phyloP scores from a whole-genome alignment of 2,797 vertebrate genomes.

The Oceanodroma leucorhoa region DNA sequence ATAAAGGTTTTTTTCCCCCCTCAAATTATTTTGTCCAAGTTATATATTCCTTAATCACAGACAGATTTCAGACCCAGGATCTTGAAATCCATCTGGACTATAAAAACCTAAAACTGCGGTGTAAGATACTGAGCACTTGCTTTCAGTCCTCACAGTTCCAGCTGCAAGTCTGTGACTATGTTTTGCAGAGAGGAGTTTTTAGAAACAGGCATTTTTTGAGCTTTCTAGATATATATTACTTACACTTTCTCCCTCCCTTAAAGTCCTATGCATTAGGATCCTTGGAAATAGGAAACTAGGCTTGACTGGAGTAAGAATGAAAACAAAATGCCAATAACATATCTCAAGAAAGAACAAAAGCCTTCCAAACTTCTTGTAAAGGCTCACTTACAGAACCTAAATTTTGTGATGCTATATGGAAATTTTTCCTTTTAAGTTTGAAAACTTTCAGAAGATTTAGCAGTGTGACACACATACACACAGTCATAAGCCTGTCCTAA shows the following conservation, averaged over 20 bases:
- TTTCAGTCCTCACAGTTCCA: not conserved
- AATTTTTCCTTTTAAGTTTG: not conserved
- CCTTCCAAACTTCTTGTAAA: not conserved
- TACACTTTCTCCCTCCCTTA: not conserved
- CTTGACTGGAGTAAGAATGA: not conserved
- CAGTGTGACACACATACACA: not conserved
- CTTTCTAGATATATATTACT: not conserved
- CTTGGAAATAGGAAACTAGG: not conserved
- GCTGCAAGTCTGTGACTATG: not conserved
- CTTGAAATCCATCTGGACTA: not conserved
- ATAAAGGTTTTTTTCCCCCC: not conserved
- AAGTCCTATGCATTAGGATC: not conserved
- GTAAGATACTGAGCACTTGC: not conserved
- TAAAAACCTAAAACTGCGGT: not conserved
- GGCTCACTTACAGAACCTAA: not conserved
- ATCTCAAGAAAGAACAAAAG: not conserved
- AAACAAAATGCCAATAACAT: not conserved
- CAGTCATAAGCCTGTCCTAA: not conserved
- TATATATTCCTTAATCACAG: not conserved
- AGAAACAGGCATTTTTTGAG: not conserved
- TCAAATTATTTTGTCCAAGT: not conserved
- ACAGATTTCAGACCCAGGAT: not conserved
- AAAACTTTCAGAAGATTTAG: not conserved
- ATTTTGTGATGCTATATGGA: not conserved
- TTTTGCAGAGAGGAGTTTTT: not conserved